These are phyloP conservation scores for Cryptotermes secundus DNA, from an alignment of 1,140 invertebrate species.

Conservation along the genomic window DNA sequence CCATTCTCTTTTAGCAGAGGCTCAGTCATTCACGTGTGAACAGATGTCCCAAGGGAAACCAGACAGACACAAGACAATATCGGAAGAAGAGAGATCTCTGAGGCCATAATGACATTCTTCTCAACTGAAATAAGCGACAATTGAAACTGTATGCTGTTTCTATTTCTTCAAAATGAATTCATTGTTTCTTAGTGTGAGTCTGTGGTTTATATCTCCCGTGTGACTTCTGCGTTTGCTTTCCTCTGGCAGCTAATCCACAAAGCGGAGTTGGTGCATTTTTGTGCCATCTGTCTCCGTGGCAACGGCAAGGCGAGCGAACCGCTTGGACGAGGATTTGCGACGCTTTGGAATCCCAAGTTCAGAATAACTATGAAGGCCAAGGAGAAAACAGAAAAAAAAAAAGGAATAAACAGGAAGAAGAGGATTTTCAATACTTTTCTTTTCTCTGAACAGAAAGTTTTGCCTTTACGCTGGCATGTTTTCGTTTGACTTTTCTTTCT, in stretches of 20 bases:
- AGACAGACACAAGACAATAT: too few species aligned
- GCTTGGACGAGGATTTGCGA: background rate
- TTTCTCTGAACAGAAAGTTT: background rate
- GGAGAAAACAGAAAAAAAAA: background rate
- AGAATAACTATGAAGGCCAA: background rate
- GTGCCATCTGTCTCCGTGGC: background rate
- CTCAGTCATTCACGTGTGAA: too few species aligned
- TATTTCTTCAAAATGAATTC: background rate
- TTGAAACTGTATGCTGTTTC: background rate
- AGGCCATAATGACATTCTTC: too few species aligned
- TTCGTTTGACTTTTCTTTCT: background rate
- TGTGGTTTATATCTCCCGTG: background rate
- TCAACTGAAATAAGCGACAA: too few species aligned
- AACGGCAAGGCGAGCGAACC: background rate
- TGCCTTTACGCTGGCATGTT: background rate
- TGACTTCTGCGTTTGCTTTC: background rate
- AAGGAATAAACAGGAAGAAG: background rate
- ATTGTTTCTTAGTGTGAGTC: background rate
- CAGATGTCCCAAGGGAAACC: too few species aligned
- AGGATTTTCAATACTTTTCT: background rate
- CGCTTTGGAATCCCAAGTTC: constrained; percentile 4
- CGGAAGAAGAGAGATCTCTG: too few species aligned
- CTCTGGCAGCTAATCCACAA: background rate
- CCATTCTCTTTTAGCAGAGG: too few species aligned
- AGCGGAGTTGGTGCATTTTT: background rate